Conservation (phyloP, 1,140 invertebrate species). For the Babylonia areolata region DNA sequence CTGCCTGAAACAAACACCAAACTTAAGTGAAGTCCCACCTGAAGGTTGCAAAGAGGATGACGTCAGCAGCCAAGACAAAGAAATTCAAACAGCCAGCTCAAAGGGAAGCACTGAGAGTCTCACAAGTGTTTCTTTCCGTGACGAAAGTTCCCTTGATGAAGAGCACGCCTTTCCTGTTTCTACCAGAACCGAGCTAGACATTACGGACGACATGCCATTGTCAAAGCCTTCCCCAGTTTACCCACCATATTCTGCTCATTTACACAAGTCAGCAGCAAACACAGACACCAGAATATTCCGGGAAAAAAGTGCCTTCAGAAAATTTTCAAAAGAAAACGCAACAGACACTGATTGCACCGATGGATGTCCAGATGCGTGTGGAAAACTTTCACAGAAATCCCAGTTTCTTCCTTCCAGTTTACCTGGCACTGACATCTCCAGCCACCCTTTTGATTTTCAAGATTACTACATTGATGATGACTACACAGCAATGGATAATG, state of each 20-base stretch:
- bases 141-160: neutral
- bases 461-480: constrained; percentile 39
- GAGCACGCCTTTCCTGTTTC: neutral
- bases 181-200: neutral
- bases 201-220: neutral
- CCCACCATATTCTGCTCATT: neutral
- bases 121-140: constrained; percentile 17
- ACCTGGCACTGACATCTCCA: constrained; percentile 7
- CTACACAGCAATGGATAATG: neutral
- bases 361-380: neutral
- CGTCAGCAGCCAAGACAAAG: neutral
- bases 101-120: constrained; percentile 20
- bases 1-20: neutral
- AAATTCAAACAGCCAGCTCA: neutral
- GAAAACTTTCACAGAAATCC: neutral
- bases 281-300: neutral
- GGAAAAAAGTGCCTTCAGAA: neutral
- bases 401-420: constrained; percentile 8
- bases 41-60: neutral
- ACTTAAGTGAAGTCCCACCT: neutral
- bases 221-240: neutral
- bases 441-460: constrained; percentile 27
- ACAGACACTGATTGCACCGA: neutral
- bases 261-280: neutral
- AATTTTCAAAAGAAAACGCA: neutral